Evolutionary conservation across 2,888 invertebrate genomes (phyloP).

Genomic region (Temnothorax unifasciatus): DNA sequence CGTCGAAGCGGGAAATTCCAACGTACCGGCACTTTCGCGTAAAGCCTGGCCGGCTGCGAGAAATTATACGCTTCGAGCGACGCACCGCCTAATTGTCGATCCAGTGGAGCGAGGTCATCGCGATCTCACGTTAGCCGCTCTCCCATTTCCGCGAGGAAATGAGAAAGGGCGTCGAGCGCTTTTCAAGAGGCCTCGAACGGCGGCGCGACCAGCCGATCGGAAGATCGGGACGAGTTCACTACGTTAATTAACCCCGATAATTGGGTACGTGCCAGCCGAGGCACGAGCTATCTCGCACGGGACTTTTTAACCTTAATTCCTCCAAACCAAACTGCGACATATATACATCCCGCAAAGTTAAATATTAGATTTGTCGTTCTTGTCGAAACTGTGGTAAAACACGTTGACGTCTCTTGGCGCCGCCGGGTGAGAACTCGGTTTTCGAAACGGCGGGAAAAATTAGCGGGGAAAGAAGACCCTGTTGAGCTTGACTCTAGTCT

Average conservation of each 20-base stretch:
- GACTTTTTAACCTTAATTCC: conserved; percentile 45
- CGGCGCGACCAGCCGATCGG: conserved; percentile 21
- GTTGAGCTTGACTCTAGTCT: too few relatives aligned
- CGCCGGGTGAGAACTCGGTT: neutral
- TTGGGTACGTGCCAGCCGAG: conserved; percentile 56
- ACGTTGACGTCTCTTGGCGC: conserved; percentile 1
- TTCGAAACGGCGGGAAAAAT: neutral
- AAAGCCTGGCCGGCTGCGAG: conserved; percentile 33
- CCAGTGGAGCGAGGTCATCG: conserved; percentile 65
- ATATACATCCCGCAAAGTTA: neutral
- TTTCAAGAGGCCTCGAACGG: conserved; percentile 48
- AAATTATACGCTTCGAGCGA: conserved; percentile 62
- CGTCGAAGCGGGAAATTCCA: conserved; percentile 15
- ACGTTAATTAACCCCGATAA: conserved; percentile 70
- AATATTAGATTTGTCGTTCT: neutral
- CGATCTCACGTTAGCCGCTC: conserved; percentile 67
- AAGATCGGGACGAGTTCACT: conserved; percentile 53
- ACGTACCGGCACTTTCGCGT: neutral
- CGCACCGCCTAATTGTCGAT: conserved; percentile 66
- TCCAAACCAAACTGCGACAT: conserved; percentile 10
- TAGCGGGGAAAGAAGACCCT: too few relatives aligned
- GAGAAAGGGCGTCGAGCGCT: conserved; percentile 54
- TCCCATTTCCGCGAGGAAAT: conserved; percentile 69
- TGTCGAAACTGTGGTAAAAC: neutral
- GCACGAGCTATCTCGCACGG: conserved; percentile 12